Base-by-base conservation (phyloP, 1,140 invertebrate genomes). In the Drosophila rufa region DNA sequence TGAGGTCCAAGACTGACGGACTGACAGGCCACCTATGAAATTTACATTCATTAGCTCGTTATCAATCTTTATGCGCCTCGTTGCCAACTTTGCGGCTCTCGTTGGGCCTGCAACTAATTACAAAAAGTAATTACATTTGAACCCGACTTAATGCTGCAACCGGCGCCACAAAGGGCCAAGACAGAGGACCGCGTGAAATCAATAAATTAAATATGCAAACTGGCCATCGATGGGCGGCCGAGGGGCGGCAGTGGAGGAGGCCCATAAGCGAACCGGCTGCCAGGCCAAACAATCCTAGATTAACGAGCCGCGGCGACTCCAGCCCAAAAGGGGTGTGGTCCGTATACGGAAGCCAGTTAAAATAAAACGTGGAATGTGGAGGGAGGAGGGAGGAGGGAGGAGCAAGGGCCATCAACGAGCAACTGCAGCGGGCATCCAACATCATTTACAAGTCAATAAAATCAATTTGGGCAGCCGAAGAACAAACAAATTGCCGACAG, bases 1-100 rank as follows among this genome's bases (percentile, higher is more conserved):
- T n/a, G 40, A 50, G 30, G 42, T 30, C 57, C 42, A 36, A 36
- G 64, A 33, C 79, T 53, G 64, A 60, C 27, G 48, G 55, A 78
- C 79, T 30, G 69, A 43, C 58, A 38, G 42, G 56, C 64, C 62
- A 65, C 59, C 67, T 82, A 85, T 82, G 76, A 90, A 90, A 85
- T 90, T 90, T 90, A 90, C 85, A 90, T 90, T 90, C 85, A 90
- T 91, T 90, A 90, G 86, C 79, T 91, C 86, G 82, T 85, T 91
- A 90, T 90, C 81, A 90, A 91, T 90, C 79, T 90, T 90, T 85
- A 90, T 90, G 83, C 84, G 66, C 61, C 66, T 65, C 47, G 48
- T 68, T 51, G 76, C 19, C 38, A 66, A 40, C 69, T 67, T 68
- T 82, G 70, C 62, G 66, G 33, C 61, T 62, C 45, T 60, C 68